These are phyloP conservation scores for Hyposmocoma kahamanoa DNA, from an alignment of 1,140 invertebrate species.

Conservation along the genomic window DNA sequence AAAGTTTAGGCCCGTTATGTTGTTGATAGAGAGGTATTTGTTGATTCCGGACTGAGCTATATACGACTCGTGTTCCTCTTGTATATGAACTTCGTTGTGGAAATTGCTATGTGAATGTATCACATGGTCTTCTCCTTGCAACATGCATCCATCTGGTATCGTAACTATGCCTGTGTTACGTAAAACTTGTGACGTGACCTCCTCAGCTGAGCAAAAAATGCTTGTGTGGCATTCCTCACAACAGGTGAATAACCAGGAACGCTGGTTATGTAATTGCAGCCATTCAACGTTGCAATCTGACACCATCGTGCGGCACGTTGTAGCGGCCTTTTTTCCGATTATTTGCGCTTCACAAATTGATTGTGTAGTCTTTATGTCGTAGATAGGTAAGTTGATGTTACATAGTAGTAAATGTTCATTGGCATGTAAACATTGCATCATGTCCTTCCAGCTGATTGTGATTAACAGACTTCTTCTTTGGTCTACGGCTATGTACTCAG, in stretches of 20 bases:
- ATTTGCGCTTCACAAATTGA: background rate
- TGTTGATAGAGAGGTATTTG: background rate
- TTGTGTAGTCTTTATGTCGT: background rate
- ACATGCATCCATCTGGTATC: background rate
- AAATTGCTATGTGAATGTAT: constrained; percentile 10
- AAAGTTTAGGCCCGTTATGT: background rate
- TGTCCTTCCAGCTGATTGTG: background rate
- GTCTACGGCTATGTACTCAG: background rate
- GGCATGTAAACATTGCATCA: background rate
- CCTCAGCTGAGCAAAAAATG: constrained; percentile 3
- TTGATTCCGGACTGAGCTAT: background rate
- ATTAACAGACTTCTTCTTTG: background rate
- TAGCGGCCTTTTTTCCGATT: background rate
- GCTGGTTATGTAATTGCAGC: background rate
- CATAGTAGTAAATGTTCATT: background rate
- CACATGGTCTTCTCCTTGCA: background rate
- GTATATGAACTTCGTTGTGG: background rate
- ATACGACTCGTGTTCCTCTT: background rate
- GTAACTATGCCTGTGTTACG: background rate
- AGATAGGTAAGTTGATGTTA: background rate
- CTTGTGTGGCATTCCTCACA: background rate
- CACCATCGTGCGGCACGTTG: background rate
- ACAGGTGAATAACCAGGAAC: background rate
- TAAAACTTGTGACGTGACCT: background rate
- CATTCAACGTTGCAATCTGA: background rate